Evolutionary conservation across 2,888 invertebrate species (phyloP).

Genomic region (Epinotia demarniana): DNA sequence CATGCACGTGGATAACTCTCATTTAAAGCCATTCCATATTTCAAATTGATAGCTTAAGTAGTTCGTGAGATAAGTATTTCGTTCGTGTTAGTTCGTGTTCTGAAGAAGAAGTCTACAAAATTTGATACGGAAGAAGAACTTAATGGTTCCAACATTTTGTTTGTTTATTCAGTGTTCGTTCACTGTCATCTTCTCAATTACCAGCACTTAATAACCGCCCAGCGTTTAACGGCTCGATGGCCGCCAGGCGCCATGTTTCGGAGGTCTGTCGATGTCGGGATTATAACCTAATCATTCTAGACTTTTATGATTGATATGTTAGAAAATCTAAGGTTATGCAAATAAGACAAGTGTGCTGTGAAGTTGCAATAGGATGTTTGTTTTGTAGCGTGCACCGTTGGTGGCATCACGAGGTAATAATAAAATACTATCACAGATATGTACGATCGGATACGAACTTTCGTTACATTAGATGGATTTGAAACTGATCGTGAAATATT

Average conservation of each 20-base stretch:
- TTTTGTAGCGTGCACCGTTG: background rate
- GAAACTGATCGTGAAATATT: background rate
- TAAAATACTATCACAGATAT: background rate
- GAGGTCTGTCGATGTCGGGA: constrained; percentile 12
- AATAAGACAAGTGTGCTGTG: constrained; percentile 9
- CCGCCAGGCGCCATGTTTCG: constrained; percentile 17
- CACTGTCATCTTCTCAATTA: constrained; percentile 15
- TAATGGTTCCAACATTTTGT: background rate
- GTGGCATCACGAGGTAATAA: background rate
- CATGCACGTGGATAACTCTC: too few species aligned
- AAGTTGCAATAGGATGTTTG: background rate
- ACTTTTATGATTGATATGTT: constrained; percentile 29
- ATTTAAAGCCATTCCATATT: too few species aligned
- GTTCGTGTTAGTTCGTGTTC: too few species aligned
- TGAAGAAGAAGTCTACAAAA: background rate
- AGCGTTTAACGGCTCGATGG: constrained; percentile 2
- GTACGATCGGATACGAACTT: background rate
- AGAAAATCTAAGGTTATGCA: constrained; percentile 28
- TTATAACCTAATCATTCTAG: constrained; percentile 26
- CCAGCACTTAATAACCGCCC: constrained; percentile 6
- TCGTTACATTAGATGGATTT: background rate
- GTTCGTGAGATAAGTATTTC: too few species aligned
- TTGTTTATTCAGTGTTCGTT: background rate
- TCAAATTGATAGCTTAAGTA: too few species aligned
- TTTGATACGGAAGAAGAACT: background rate